These are phyloP conservation scores for Axis porcinus DNA, from an alignment of 2,113 vertebrate species.

Conservation along the genomic window DNA sequence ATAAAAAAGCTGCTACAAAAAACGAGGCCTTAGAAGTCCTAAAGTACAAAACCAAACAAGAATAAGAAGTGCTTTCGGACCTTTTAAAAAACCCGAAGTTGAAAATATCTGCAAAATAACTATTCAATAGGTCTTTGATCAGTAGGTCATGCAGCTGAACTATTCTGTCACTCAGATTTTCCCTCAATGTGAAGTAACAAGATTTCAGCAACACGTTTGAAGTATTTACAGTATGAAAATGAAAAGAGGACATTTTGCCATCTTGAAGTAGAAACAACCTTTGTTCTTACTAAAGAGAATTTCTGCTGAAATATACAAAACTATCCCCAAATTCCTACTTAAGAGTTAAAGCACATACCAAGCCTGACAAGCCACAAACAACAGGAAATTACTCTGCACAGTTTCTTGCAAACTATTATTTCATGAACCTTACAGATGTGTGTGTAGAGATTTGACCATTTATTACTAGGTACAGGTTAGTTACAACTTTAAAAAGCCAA, in stretches of 20 bases:
- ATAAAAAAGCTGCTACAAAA: constrained; percentile 27
- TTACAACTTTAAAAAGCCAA: not conserved
- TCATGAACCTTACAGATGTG: constrained; percentile 8
- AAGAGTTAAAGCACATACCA: constrained; percentile 38
- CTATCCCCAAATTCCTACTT: not conserved
- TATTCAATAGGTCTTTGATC: not conserved
- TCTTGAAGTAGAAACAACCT: not conserved
- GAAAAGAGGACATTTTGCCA: not conserved
- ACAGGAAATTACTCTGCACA: constrained; percentile 43
- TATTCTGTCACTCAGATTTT: not conserved
- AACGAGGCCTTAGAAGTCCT: not conserved
- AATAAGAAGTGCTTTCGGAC: not conserved
- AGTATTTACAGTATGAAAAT: constrained; percentile 23
- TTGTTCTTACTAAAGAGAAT: constrained; percentile 7
- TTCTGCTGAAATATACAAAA: constrained; percentile 19
- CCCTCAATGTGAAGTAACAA: not conserved
- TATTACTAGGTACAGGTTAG: not conserved
- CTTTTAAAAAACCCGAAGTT: constrained; percentile 18
- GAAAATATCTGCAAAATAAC: not conserved
- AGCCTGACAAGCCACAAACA: constrained; percentile 28
- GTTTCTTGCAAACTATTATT: constrained; percentile 52
- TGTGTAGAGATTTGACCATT: not conserved
- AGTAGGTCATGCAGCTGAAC: constrained; percentile 1
- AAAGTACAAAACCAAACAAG: constrained; percentile 26
- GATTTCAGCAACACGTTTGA: not conserved